Evolutionary conservation across 2,113 vertebrate genomes (phyloP).

Genomic region (Falcunculus frontatus): DNA sequence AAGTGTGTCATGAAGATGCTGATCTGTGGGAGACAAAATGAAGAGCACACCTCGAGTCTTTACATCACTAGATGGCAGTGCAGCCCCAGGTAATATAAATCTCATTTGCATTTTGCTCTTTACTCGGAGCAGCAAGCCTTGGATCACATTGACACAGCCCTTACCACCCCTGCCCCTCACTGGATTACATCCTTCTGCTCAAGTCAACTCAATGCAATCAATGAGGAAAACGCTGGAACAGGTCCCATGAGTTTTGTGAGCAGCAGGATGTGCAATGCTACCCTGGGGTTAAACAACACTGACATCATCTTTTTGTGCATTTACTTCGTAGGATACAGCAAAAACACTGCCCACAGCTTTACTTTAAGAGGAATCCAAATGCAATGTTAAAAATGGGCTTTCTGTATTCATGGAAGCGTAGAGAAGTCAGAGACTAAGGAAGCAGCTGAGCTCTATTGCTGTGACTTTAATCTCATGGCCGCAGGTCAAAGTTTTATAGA

Average conservation of each 20-base stretch:
- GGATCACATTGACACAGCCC: background rate
- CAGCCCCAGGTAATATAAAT: background rate
- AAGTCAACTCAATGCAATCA: background rate
- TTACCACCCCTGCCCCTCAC: background rate
- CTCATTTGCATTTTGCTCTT: background rate
- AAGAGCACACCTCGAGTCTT: background rate
- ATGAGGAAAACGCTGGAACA: background rate
- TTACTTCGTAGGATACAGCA: background rate
- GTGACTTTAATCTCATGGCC: background rate
- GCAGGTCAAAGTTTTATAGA: background rate
- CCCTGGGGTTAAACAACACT: background rate
- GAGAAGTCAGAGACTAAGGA: background rate
- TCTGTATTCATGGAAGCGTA: background rate
- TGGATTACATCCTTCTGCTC: background rate
- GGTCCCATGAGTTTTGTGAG: background rate
- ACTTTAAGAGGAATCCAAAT: background rate
- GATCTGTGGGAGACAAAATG: constrained; percentile 70
- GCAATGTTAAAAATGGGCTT: background rate
- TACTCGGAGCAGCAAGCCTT: background rate
- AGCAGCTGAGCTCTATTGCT: background rate
- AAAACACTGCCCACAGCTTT: background rate
- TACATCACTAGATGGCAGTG: constrained; percentile 58
- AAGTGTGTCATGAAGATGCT: constrained; percentile 98
- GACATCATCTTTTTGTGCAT: background rate
- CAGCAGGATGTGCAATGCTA: background rate